Conservation (phyloP, 2,888 invertebrate genomes). For the Creontiades dilutus region DNA sequence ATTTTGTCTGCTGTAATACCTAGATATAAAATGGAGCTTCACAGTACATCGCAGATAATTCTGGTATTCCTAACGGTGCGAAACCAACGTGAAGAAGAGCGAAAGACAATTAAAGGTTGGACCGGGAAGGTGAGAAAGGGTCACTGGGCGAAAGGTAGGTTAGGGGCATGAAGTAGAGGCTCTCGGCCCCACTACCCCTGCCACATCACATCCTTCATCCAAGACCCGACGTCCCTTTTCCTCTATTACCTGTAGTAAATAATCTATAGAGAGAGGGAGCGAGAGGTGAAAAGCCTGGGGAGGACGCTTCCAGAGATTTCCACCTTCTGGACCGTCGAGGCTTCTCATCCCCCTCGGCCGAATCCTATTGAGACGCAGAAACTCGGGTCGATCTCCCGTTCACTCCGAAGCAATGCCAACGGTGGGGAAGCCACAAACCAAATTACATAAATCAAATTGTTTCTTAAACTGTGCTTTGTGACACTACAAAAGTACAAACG, state of each 20-base stretch:
- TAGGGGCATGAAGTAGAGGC: slow-evolving; percentile 23
- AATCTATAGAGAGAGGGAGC: slow-evolving; percentile 28
- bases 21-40: too few species aligned
- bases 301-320: slow-evolving; percentile 39
- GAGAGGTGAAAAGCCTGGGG: slow-evolving; percentile 1
- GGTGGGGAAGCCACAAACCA: too few species aligned
- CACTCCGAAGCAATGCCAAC: not conserved
- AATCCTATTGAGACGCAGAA: slow-evolving; percentile 44
- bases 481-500: too few species aligned
- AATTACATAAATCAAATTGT: too few species aligned
- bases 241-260: slow-evolving; percentile 33
- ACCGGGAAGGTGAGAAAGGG: slow-evolving; percentile 35
- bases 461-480: too few species aligned
- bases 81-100: slow-evolving; percentile 16
- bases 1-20: too few species aligned
- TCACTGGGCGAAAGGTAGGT: slow-evolving; percentile 13
- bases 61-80: not conserved
- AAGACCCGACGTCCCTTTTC: too few species aligned
- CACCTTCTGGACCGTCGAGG: not conserved
- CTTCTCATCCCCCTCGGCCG: not conserved
- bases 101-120: slow-evolving; percentile 62
- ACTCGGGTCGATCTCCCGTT: slow-evolving; percentile 36
- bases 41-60: too few species aligned
- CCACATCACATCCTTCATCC: too few species aligned
- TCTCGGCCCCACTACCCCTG: not conserved